Evolutionary conservation across 1,140 invertebrate genomes (phyloP).

Genomic region (Cydia strobilella): DNA sequence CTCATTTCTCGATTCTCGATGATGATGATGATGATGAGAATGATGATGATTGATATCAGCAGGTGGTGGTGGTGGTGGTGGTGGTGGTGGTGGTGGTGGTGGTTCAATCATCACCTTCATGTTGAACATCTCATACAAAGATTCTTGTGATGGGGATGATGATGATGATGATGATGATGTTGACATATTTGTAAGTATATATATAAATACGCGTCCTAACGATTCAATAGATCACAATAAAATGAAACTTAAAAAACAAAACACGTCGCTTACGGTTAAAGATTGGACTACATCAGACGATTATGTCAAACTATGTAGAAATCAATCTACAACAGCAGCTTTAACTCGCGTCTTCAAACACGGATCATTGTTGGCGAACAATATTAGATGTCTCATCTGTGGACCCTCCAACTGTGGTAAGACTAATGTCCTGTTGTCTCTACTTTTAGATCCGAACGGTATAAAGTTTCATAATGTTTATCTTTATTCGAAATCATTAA

Average conservation of each 20-base stretch:
- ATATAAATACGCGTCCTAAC: background rate
- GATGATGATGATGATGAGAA: no score
- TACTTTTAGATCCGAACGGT: background rate
- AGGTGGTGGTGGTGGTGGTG: no score
- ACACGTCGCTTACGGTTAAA: background rate
- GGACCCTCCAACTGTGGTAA: slow-evolving; percentile 6
- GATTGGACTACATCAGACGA: no score
- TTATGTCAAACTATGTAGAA: no score
- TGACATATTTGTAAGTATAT: no score
- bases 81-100: no score
- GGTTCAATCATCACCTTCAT: no score
- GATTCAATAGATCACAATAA: background rate
- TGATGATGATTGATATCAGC: no score
- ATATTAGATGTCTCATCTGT: slow-evolving; percentile 5
- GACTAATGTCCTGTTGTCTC: background rate
- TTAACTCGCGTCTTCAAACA: slow-evolving; percentile 57
- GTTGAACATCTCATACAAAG: no score
- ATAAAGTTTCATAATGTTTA: slow-evolving; percentile 4
- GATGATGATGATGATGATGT: no score
- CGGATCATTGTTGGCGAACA: background rate
- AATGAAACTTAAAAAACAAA: slow-evolving; percentile 24
- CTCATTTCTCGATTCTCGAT: no score
- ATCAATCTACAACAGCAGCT: slow-evolving; percentile 44
- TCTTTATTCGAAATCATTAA: slow-evolving; percentile 26
- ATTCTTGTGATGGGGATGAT: no score